Evolutionary conservation across 2,113 vertebrate species (phyloP), one percentile per base, ranked within the genome.

Genomic region (Marmota flaviventris): DNA sequence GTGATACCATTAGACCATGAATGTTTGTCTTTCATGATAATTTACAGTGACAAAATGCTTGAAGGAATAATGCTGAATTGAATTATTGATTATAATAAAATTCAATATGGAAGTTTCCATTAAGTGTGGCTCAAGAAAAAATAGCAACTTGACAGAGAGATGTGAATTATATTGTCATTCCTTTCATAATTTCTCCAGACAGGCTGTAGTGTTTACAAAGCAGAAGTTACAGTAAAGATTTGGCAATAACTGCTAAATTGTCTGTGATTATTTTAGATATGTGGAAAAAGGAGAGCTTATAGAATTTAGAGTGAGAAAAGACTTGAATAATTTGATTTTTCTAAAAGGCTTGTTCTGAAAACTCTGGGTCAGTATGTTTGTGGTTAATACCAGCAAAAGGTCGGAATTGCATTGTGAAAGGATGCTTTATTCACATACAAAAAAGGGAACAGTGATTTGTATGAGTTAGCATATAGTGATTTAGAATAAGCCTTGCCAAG

Each of bases 1-100:
- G 0, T 77, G 4, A 1, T 63, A 51, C 24, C 65, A 45, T 82
- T 87, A 65, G 29, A 56, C 29, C 58, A 76, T 53, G 17, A 81
- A 18, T 87, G 24, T 84, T 89, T 34, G 45, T 79, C n/a, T 85
- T 95, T 94, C 72, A 82, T 69, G 8, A 91, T 87, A 85, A 94
- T 69, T 76, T 89, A 45, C 27, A 81, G 8, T 22, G 45, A 78
- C 24, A 22, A 95, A 56, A 87, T 93, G 8, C 94, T 93, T 89
- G 14, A 53, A 58, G 8, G 8, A 63, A 24, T 7, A 96, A 95
- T 67, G 27, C 25, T 83, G 75, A 93, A 86, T 63, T 73, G n/a
- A 81, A 77, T 91, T n/a, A 85, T 75, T 67, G 32, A 56, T 82
- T 73, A 65, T 81, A 72, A 79, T 82, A 63, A 58, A 78, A 78